Conservation (phyloP, 2,888 invertebrate genomes). For the Drosophila meridiana region DNA sequence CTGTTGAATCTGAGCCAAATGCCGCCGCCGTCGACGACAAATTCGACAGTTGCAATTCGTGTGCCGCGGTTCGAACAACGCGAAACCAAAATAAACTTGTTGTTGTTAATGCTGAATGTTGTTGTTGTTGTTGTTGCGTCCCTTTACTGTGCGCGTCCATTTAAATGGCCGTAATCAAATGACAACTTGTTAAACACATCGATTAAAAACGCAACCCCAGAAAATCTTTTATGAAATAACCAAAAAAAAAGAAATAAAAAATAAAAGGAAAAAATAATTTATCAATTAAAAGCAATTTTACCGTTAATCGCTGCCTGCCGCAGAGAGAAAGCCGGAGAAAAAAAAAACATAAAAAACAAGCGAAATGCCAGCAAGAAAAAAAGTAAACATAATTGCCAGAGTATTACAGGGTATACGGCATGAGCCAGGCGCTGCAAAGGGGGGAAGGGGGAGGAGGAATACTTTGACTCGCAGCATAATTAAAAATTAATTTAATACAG, state of each 20-base stretch:
- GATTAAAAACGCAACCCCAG: constrained; percentile 42
- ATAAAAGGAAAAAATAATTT: neutral
- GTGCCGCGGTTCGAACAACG: constrained; percentile 67
- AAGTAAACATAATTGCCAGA: constrained; percentile 61
- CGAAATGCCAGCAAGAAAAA: constrained; percentile 68
- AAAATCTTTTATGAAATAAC: constrained; percentile 24
- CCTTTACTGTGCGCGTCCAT: neutral
- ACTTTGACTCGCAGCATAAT: constrained; percentile 52
- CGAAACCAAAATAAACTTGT: constrained; percentile 28
- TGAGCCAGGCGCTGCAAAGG: neutral
- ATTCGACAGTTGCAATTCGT: constrained; percentile 76
- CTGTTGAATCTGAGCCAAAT: constrained; percentile 65
- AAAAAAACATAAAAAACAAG: constrained; percentile 41
- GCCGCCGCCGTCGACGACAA: constrained; percentile 63
- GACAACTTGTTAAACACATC: constrained; percentile 64
- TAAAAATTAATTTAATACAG: constrained; percentile 69
- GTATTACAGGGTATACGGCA: neutral
- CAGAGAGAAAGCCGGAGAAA: constrained; percentile 40
- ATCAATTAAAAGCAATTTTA: constrained; percentile 74
- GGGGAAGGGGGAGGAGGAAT: neutral
- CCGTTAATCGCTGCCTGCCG: constrained; percentile 17
- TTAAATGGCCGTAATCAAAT: constrained; percentile 46
- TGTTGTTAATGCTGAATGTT: constrained; percentile 3
- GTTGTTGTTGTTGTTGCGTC: neutral
- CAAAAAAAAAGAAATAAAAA: neutral